Base-by-base conservation (phyloP, 2,888 invertebrate species). In the Plagiodera versicolora region DNA sequence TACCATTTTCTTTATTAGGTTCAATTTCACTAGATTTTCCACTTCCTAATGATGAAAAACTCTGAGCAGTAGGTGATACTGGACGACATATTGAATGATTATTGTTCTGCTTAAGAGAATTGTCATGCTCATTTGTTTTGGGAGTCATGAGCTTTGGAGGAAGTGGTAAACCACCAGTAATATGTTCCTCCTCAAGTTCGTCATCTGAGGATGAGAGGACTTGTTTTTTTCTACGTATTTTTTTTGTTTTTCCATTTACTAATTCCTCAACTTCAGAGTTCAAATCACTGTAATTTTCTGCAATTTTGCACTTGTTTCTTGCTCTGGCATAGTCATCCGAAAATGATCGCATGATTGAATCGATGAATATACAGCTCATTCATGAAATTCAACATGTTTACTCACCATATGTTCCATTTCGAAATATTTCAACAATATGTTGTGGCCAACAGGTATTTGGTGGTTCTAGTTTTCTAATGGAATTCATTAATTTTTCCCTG, bases 401-500 rank as follows among this genome's bases (percentile, higher is more conserved):
- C 56, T 56, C 18, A 56, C 46, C 56, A 56, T 56, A 55, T 45
- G 55, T 55, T 45, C 46, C 55, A 55, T 28, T 55, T 45, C 28
- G 11, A 24, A 55, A 55, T 20, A 55, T 44, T 24, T 46, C 47
- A 17, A 55, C 45, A 24, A 44, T 19, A 44, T 55, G 55, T 19
- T 45, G 45, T 11, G 55, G 55, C 55, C 55, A 46, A 46, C 55
- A 55, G 5, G 45, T 55, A 45, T 46, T 55, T 28, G 55, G 55
- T 46, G 11, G 5, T 44, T 55, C 45, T 17, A 20, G 24, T 45
- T 47, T 45, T 55, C 28, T 55, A 19, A 55, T 55, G 24, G 46
- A 20, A 17, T 28, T 19, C 20, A 44, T 19, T 16, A 46, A 24
- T 45, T 55, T 45, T 55, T 28, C 17, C 45, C 24, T n/a, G n/a